Conservation (phyloP, 2,113 vertebrate genomes). For the Gymnobelideus leadbeateri region DNA sequence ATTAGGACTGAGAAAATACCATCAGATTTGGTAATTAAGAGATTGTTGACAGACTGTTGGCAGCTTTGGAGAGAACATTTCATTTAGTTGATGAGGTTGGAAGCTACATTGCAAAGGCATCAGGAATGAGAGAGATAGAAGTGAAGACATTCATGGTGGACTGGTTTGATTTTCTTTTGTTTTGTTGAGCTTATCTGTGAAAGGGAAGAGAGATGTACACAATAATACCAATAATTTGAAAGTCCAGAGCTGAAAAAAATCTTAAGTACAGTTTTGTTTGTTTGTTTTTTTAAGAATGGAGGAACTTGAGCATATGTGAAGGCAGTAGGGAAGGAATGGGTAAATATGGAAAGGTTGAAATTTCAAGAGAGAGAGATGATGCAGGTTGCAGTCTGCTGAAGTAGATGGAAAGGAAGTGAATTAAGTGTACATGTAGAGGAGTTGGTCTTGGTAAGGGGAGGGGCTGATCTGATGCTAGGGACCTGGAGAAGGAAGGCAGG, state of each 20-base stretch:
- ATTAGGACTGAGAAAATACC: neutral
- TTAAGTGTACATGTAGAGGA: neutral
- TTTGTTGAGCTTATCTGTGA: neutral
- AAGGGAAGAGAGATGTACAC: neutral
- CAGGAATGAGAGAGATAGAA: neutral
- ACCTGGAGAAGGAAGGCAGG: neutral
- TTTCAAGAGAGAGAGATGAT: neutral
- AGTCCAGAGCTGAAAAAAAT: neutral
- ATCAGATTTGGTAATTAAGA: neutral
- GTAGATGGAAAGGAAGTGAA: neutral
- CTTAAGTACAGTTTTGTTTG: neutral
- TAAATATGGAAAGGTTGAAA: neutral
- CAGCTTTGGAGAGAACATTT: neutral
- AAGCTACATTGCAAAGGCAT: neutral
- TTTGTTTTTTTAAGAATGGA: neutral
- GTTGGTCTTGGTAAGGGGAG: neutral
- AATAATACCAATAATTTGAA: neutral
- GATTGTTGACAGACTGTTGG: neutral
- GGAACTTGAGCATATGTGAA: neutral
- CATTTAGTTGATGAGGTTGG: neutral
- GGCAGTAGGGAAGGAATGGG: neutral
- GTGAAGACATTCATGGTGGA: neutral
- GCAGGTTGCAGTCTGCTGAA: neutral
- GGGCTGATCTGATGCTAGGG: neutral
- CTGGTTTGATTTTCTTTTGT: no score